Percentiles rank a stretch among this genome's conserved stretches.
phyloP scores from a whole-genome alignment of 1,140 invertebrate species.

The Yoshiicerus persimilis region DNA sequence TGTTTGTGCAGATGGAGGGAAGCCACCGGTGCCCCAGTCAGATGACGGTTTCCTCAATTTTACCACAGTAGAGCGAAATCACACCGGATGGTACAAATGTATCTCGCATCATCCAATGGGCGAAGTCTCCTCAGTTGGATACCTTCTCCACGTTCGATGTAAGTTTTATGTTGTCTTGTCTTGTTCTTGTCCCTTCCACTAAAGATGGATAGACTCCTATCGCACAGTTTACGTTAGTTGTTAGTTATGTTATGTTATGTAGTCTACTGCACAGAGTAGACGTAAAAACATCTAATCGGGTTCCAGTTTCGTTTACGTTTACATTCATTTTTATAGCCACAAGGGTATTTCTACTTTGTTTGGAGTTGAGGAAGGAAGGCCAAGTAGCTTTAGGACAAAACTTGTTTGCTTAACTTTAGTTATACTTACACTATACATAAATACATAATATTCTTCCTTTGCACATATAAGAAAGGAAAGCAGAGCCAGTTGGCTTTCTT shows the following conservation, averaged over 20 bases:
- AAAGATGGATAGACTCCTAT: not conserved
- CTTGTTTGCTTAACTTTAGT: not conserved
- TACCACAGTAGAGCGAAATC: conserved; percentile 69
- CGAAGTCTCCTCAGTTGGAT: conserved; percentile 82
- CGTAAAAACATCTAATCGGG: not conserved
- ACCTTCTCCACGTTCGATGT: conserved; percentile 84
- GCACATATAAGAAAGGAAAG: not conserved
- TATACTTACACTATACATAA: not conserved
- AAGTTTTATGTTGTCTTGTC: conserved; percentile 56
- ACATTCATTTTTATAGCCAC: conserved; percentile 3
- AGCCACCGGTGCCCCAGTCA: conserved; percentile 64
- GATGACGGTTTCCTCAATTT: conserved; percentile 79
- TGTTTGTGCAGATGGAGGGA: conserved; percentile 60
- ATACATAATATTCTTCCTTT: no score
- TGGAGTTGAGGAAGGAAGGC: not conserved
- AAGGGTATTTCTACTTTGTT: not conserved
- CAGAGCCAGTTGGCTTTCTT: not conserved
- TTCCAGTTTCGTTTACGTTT: not conserved
- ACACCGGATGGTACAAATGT: conserved; percentile 88
- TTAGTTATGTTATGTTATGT: not conserved
- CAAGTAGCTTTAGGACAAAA: not conserved
- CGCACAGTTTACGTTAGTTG: not conserved
- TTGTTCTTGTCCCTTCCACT: not conserved
- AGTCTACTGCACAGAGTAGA: not conserved
- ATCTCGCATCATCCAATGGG: conserved; percentile 76